These are phyloP conservation scores for Luperina testacea DNA, from an alignment of 2,888 invertebrate genomes.

Conservation along the genomic window DNA sequence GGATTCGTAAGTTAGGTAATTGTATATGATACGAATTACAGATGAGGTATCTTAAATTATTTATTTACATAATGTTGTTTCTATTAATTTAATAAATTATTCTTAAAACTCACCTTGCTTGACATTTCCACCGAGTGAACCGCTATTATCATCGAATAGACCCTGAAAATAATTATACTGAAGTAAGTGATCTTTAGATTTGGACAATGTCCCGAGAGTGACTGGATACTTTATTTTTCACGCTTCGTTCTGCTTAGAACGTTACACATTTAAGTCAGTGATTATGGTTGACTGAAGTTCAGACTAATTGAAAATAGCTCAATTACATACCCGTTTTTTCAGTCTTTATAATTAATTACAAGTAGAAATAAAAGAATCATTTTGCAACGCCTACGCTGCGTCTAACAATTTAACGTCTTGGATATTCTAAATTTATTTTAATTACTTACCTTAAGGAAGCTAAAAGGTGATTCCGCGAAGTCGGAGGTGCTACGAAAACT, in stretches of 20 bases:
- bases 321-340: not conserved
- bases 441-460: conserved; percentile 38
- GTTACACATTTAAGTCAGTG: not conserved
- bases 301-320: not conserved
- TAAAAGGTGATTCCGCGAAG: conserved; percentile 27
- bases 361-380: not conserved
- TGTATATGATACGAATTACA: not conserved
- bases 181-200: not conserved
- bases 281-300: not conserved
- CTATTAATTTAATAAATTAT: conserved; percentile 4
- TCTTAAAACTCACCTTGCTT: conserved; percentile 46
- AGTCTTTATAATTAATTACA: not conserved
- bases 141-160: conserved; percentile 21
- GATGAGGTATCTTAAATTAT: not conserved
- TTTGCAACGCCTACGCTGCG: not conserved
- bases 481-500: conserved; percentile 15
- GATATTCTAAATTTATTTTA: conserved; percentile 1
- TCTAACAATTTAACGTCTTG: not conserved
- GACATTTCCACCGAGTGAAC: conserved; percentile 6
- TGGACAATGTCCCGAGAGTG: not conserved
- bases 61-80: not conserved
- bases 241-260: not conserved
- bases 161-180: conserved; percentile 42
- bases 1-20: not conserved
- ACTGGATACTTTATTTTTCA: not conserved